A percentile compares a stretch with the other conserved stretches of the same genome.
Conservation (phyloP, 1,140 invertebrate species). For the Lutraria rhynchaena region DNA sequence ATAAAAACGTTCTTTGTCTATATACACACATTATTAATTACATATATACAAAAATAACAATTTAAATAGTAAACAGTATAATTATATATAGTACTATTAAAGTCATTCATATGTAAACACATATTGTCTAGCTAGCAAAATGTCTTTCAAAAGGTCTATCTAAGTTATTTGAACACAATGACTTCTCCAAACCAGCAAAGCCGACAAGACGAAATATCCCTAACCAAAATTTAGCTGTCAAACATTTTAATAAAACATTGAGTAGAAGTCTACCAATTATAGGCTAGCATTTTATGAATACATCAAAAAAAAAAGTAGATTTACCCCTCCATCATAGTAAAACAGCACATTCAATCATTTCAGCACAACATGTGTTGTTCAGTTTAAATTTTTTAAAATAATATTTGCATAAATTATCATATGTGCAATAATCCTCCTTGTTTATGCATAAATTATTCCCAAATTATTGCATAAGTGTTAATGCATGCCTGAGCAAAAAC, state of each 20-base stretch:
- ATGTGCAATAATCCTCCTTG: too few relatives aligned
- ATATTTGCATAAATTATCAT: too few relatives aligned
- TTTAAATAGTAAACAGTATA: slow-evolving; percentile 29
- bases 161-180: slow-evolving; percentile 17
- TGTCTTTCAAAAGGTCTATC: neutral
- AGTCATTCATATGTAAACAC: slow-evolving; percentile 23
- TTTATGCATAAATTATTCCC: too few relatives aligned
- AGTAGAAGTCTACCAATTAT: too few relatives aligned
- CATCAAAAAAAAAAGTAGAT: too few relatives aligned
- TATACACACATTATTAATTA: slow-evolving; percentile 10
- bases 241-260: neutral
- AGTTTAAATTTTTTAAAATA: too few relatives aligned
- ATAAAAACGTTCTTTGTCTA: neutral
- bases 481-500: too few relatives aligned
- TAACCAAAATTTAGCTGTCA: neutral
- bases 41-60: slow-evolving; percentile 45
- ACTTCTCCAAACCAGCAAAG: neutral
- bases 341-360: too few relatives aligned
- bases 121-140: slow-evolving; percentile 6
- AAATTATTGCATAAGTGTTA: too few relatives aligned
- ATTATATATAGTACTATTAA: slow-evolving; percentile 10
- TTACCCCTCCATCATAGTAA: too few relatives aligned
- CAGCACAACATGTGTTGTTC: too few relatives aligned
- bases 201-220: neutral
- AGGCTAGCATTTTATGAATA: too few relatives aligned